Evolutionary conservation across 2,888 invertebrate species (phyloP).

Genomic region (Nezara viridula): DNA sequence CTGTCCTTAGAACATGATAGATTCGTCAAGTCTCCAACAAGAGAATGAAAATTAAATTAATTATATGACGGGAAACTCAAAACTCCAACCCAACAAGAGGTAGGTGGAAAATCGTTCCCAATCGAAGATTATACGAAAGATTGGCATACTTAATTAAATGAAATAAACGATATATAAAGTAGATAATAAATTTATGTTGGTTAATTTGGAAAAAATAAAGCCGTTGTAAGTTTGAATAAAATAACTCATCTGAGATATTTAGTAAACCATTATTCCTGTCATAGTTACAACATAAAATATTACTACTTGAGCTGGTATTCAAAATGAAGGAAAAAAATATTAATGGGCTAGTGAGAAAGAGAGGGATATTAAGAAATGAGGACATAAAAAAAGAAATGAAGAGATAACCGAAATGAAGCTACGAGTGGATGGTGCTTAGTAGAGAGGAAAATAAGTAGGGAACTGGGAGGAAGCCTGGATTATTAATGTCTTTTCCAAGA

Average conservation of each 20-base stretch:
- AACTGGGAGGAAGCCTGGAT: background rate
- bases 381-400: background rate
- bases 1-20: no score
- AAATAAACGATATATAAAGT: no score
- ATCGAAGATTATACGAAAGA: no score
- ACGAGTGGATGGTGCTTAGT: conserved; percentile 20
- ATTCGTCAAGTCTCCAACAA: no score
- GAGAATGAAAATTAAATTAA: no score
- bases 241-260: background rate
- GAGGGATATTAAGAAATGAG: background rate
- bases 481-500: background rate
- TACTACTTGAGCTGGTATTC: background rate
- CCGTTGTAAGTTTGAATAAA: background rate
- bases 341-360: background rate
- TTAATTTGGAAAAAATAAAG: background rate
- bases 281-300: background rate
- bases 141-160: no score
- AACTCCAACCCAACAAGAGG: no score
- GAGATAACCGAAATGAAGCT: conserved; percentile 37
- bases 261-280: background rate
- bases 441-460: conserved; percentile 21
- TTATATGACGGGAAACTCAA: no score
- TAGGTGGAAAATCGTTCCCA: no score
- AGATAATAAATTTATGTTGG: no score
- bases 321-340: background rate